These are phyloP conservation scores for Huso huso DNA, from an alignment of 2,797 vertebrate species.

Conservation along the genomic window DNA sequence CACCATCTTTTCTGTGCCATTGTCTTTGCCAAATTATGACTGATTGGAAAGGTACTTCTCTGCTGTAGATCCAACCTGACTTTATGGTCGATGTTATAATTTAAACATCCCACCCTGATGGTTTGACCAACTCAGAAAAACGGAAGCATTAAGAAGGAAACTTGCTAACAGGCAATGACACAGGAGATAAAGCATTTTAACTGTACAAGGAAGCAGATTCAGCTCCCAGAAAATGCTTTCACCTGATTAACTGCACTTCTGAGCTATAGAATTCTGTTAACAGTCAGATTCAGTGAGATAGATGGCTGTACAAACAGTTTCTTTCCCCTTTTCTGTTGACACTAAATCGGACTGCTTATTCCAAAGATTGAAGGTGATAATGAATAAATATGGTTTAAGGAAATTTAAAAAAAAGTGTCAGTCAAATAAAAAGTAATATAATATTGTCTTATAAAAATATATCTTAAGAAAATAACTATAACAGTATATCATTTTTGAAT, in stretches of 20 bases:
- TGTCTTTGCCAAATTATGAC: constrained; percentile 6
- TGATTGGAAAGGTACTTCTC: constrained; percentile 8
- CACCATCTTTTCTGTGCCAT: neutral
- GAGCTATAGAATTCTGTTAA: constrained; percentile 2
- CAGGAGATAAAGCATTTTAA: constrained; percentile 15
- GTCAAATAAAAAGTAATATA: too few relatives aligned
- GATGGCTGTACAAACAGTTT: neutral
- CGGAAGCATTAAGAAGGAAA: constrained; percentile 8
- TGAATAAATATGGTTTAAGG: constrained; percentile 5
- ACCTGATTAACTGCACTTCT: constrained; percentile 9
- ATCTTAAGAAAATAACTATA: too few relatives aligned
- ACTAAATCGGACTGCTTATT: neutral
- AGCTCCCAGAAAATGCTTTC: neutral
- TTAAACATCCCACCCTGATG: neutral
- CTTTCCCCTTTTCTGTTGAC: constrained; percentile 4
- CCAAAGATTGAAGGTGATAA: constrained; percentile 9
- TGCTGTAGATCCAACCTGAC: neutral
- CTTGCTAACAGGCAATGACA: constrained; percentile 14
- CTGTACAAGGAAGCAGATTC: constrained; percentile 4
- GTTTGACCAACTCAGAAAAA: constrained; percentile 17
- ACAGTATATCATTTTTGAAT: too few relatives aligned
- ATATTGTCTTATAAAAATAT: too few relatives aligned
- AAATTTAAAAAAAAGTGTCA: too few relatives aligned
- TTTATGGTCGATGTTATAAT: neutral
- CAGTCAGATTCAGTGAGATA: constrained; percentile 4